Base-by-base conservation (phyloP, 2,797 vertebrate species). In the Nyctibius grandis region DNA sequence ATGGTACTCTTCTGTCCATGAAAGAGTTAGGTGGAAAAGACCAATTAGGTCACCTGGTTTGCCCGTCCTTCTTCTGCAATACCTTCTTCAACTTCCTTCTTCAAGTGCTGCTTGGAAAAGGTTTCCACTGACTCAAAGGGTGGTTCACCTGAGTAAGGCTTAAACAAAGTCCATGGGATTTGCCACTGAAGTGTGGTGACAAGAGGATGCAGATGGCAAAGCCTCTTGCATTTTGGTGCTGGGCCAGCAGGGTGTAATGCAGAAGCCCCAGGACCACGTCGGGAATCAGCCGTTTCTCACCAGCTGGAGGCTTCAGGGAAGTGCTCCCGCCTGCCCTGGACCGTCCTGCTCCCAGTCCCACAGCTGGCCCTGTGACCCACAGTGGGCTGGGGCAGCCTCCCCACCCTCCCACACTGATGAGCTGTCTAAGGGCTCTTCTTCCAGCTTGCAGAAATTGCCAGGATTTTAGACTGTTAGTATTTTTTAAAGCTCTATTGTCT, bases 351-450 rank as follows among this genome's bases (percentile, higher is more conserved):
- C 25, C 76, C 6, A 3, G 45, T 40, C 23, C 6, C 15, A 33
- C 17, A 0, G 0, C 15, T 13, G 3, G 29, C n/a, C 34, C 20
- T 2, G 0, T 7, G 57, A 75, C 31, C 31, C 31, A 9, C 9
- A 15, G 26, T 26, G 40, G 48, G 50, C 74, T 38, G 61, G 28
- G n/a, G 23, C 33, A 38, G 63, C 29, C 40, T 78, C 40, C 60
- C 10, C 36, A 9, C 9, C 3, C 47, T 65, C 61, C 61, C 79
- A 78, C 44, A 28, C 23, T 3, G 2, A 8, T 45, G 33, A 25
- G 29, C 25, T 88, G 44, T 67, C 29, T 59, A 54, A 56, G 47
- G 45, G 8, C 12, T 50, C 21, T 28, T 78, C 33, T 61, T 76
- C 42, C 50, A 81, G 13, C 16, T 22, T 48, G 28, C 33, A 82